These are phyloP conservation scores for Rhagoletis zephyria DNA, from an alignment of 1,140 invertebrate species.

Conservation along the genomic window DNA sequence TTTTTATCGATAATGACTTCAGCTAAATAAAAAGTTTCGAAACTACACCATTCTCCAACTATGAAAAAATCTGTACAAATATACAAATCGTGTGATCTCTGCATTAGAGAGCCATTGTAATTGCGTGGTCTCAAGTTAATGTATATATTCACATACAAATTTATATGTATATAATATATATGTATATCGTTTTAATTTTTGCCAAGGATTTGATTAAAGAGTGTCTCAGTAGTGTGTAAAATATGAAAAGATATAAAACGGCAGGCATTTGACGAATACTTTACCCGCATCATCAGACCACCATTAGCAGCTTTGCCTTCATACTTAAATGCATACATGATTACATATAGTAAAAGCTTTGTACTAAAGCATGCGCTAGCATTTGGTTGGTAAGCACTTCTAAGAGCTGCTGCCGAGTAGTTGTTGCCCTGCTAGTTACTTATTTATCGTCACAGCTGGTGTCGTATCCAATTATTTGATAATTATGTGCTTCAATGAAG, in stretches of 20 bases:
- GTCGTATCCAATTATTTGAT: constrained; percentile 59
- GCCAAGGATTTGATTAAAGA: neutral
- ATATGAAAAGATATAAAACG: neutral
- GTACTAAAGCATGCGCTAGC: neutral
- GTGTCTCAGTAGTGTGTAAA: neutral
- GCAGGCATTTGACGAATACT: neutral
- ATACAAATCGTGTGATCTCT: too few relatives aligned
- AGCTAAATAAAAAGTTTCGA: too few relatives aligned
- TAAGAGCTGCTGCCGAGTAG: neutral
- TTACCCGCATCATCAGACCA: neutral
- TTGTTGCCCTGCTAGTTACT: constrained; percentile 19
- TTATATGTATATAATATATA: too few relatives aligned
- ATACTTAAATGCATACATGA: too few relatives aligned
- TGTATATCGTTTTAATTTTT: neutral
- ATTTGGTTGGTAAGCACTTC: neutral
- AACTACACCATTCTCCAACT: too few relatives aligned
- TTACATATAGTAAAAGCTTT: neutral
- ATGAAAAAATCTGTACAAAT: too few relatives aligned
- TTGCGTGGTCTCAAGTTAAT: neutral
- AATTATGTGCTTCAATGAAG: constrained; percentile 60
- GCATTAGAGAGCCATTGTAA: neutral
- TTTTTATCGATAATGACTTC: too few relatives aligned
- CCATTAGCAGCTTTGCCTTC: neutral
- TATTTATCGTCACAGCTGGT: constrained; percentile 53
- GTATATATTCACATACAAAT: neutral